A percentile compares a stretch with the other conserved stretches of the same genome.
These are phyloP conservation scores for Homalodisca vitripennis DNA, from an alignment of 1,140 invertebrate species.

Conservation along the genomic window DNA sequence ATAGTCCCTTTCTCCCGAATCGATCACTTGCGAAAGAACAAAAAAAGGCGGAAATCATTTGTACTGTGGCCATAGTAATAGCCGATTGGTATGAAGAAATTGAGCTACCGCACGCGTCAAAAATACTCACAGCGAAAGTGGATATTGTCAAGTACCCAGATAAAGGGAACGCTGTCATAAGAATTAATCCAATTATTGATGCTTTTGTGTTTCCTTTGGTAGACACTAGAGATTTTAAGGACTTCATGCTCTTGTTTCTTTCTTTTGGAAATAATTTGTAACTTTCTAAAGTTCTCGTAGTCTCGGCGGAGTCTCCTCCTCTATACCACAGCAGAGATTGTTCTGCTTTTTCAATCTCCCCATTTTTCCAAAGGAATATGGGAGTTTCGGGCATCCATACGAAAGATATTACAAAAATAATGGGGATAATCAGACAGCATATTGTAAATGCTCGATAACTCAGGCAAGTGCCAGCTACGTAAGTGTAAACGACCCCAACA, in stretches of 20 bases:
- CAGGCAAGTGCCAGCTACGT: slow-evolving; percentile 64
- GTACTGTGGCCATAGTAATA: slow-evolving; percentile 70
- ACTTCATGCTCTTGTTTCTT: slow-evolving; percentile 40
- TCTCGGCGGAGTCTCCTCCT: slow-evolving; percentile 55
- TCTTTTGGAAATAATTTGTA: slow-evolving; percentile 22
- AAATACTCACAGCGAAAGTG: slow-evolving; percentile 80
- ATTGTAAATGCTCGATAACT: slow-evolving; percentile 65
- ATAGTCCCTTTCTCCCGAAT: slow-evolving; percentile 55
- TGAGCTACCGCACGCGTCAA: slow-evolving; percentile 66
- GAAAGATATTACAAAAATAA: slow-evolving; percentile 64
- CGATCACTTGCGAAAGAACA: slow-evolving; percentile 58
- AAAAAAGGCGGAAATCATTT: slow-evolving; percentile 50
- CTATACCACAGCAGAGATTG: slow-evolving; percentile 59
- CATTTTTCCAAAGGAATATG: slow-evolving; percentile 60
- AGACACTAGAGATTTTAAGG: slow-evolving; percentile 57
- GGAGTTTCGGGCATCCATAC: slow-evolving; percentile 85
- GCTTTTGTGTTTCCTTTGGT: slow-evolving; percentile 61
- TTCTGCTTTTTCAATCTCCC: slow-evolving; percentile 52
- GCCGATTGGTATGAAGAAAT: slow-evolving; percentile 64
- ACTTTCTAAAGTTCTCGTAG: slow-evolving; percentile 34
- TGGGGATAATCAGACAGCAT: slow-evolving; percentile 62
- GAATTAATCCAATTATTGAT: slow-evolving; percentile 68
- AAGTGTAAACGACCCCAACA: slow-evolving; percentile 76
- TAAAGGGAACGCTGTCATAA: slow-evolving; percentile 83
- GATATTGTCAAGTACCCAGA: slow-evolving; percentile 83